Base-by-base conservation (phyloP, 2,797 vertebrate species). In the Aselliscus stoliczkanus region DNA sequence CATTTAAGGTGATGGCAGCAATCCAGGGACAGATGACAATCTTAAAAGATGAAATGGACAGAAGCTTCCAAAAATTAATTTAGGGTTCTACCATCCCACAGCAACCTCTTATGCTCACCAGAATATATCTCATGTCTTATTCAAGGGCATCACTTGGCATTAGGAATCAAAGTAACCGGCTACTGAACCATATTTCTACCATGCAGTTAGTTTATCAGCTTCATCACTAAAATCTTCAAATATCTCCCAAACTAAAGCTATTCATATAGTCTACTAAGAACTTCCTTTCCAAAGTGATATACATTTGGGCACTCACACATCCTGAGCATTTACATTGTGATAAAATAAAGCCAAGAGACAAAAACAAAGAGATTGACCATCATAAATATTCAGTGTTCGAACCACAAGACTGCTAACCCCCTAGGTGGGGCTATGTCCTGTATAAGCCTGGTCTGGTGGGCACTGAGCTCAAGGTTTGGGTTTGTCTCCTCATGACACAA, bases 31-130 rank as follows among this genome's bases (percentile, higher is more conserved):
- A 86, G 50, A 70, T 31, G 50, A 93, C 50, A 58, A 21, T 50
- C 77, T 81, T 62, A 90, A 90, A 90, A 76, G 58, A 69, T 88
- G 44, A 93, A 96, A 86, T 10, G 67, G 81, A 90, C 47, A 88
- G 52, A 94, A n/a, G 56, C 39, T 90, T 75, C 64, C 87, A 44
- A 79, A 96, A 88, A 93, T 90, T 87, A 90, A 94, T 77, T 70
- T 60, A 87, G 65, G 14, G 27, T 18, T 85, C 60, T 85, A 82
- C 31, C 44, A 44, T 29, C 37, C 25, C 62, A 93, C 3, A 56
- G 21, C 34, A 76, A 90, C 62, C 90, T 37, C 76, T 88, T 87
- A 56, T 23, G 54, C 42, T 96, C 27, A 42, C 31, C 50, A 85
- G 34, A 93, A 60, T 23, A 18, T 50, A 70, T 80, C 52, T 77